Evolutionary conservation across 2,888 invertebrate species (phyloP), one percentile per base, ranked within the genome.

Genomic region (Ophonus ardosiacus): DNA sequence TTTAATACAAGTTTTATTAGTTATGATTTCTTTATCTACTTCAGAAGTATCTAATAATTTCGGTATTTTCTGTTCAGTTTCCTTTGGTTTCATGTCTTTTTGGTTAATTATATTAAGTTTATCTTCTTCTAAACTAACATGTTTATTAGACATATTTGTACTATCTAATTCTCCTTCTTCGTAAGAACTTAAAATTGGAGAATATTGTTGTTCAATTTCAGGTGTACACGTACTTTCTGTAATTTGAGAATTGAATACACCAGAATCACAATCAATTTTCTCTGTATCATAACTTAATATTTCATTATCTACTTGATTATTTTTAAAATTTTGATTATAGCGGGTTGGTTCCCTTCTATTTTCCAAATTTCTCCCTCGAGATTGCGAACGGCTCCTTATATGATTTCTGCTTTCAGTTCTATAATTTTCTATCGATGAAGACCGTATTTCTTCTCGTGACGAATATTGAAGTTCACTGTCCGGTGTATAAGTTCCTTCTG

Each of bases 251-350:
- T 68, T 74, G 17, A 15, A 74, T 43, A 74, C 43, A 18, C 71
- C 71, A 40, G 71, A 74, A 74, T 51, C 71, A 13, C 43, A 13
- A 13, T 51, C 43, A 51, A 13, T 51, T 43, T 74, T 40, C 13
- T 74, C 71, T 63, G 63, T 21, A 21, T 10, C 17, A 63, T 63
- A 63, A 63, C 5, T 63, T 21, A 13, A 10, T 63, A 13, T 13
- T 24, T 63, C 63, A 13, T 63, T 21, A 13, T 63, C 63, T 21
- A 24, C 21, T 13, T 10, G 17, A 24, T 21, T 63, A 63, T 21
- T 13, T 63, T 65, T 63, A 81, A 71, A 81, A 18, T 38, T 40
- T 17, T 68, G 65, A 18, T 63, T 24, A 15, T 71, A 65, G 78
- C 85, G 18, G 5, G 24, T 1, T 63, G 63, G 63, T 10, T 21